phyloP scores from a whole-genome alignment of 2,797 vertebrate species.

The Chrosomus eos region DNA sequence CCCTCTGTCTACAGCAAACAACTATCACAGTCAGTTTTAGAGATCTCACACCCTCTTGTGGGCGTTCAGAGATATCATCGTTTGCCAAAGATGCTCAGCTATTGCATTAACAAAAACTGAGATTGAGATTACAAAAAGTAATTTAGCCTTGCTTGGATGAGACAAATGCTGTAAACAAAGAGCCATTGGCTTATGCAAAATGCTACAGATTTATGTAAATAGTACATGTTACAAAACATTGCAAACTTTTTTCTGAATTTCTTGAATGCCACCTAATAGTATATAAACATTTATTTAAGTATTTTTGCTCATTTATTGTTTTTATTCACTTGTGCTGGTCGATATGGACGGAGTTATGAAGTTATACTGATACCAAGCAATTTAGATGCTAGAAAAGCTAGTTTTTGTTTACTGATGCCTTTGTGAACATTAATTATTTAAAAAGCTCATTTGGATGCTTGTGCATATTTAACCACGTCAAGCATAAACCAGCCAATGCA shows the following conservation, averaged over 20 bases:
- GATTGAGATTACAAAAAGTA: slow-evolving; percentile 7
- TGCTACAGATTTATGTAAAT: background rate
- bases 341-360: no score
- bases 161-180: slow-evolving; percentile 15
- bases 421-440: background rate
- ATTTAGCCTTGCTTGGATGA: background rate
- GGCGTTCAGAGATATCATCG: slow-evolving; percentile 53
- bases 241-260: background rate
- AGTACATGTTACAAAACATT: background rate
- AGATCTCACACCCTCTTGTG: slow-evolving; percentile 69
- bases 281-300: slow-evolving; percentile 2
- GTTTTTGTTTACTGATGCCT: background rate
- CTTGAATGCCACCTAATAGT: background rate
- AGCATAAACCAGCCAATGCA: background rate
- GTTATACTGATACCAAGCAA: background rate
- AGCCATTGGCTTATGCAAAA: background rate
- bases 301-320: background rate
- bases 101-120: slow-evolving; percentile 28
- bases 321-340: background rate
- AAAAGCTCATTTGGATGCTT: no score
- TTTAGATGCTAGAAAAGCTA: background rate
- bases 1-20: slow-evolving; percentile 61
- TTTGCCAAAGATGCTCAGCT: slow-evolving; percentile 34
- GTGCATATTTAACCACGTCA: background rate
- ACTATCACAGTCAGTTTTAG: slow-evolving; percentile 75